A percentile compares a stretch with the other conserved stretches of the same genome.
These are phyloP conservation scores for Calidris pygmaea DNA, from an alignment of 2,113 vertebrate genomes.

Conservation along the genomic window DNA sequence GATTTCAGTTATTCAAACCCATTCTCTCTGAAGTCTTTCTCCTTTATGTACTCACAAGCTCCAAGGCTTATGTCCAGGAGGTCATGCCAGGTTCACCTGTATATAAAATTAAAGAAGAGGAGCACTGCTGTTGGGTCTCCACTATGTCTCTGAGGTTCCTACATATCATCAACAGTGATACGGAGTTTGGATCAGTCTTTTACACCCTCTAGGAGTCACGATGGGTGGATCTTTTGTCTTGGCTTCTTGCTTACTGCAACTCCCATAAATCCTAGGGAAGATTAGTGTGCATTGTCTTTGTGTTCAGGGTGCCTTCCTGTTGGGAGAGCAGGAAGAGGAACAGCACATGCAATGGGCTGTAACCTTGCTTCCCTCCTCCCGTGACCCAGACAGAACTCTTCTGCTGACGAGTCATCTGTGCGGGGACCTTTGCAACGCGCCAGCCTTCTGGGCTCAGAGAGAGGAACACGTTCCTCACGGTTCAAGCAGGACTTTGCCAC, in stretches of 20 bases:
- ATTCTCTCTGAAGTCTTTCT: neutral
- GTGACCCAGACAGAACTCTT: neutral
- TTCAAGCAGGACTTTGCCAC: neutral
- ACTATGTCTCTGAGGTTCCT: neutral
- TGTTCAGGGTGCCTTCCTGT: neutral
- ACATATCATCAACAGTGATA: neutral
- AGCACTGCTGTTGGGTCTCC: neutral
- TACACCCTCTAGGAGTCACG: neutral
- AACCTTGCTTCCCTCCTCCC: neutral
- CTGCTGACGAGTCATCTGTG: neutral
- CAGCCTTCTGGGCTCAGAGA: neutral
- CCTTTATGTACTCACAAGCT: neutral
- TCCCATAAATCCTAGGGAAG: neutral
- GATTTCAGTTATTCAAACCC: neutral
- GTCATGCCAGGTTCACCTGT: neutral
- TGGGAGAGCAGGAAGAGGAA: neutral
- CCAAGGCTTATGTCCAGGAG: neutral
- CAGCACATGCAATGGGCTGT: neutral
- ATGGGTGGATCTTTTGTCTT: neutral
- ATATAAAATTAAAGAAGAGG: neutral
- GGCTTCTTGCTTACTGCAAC: neutral
- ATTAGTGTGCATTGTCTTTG: rapidly evolving
- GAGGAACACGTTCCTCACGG: neutral
- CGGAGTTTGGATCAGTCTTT: neutral
- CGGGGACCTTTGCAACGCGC: neutral